phyloP scores from a whole-genome alignment of 2,888 invertebrate genomes.

The Sminthurinus aureus region DNA sequence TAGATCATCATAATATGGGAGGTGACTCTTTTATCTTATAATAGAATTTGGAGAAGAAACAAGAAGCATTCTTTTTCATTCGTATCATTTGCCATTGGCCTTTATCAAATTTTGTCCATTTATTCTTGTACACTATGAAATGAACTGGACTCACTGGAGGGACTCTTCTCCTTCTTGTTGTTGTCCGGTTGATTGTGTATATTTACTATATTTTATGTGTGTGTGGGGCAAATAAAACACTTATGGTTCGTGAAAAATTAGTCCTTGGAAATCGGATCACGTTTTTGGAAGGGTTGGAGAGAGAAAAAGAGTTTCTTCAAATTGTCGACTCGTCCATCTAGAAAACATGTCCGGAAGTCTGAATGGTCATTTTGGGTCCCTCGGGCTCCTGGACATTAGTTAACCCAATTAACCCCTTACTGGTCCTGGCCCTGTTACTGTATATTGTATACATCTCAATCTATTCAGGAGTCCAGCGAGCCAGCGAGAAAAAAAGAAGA shows the following conservation, averaged over 20 bases:
- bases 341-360: slow-evolving; percentile 41
- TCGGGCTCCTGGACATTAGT: slow-evolving; percentile 39
- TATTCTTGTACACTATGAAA: too few species aligned
- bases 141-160: too few species aligned
- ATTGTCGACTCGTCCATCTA: slow-evolving; percentile 15
- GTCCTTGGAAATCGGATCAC: slow-evolving; percentile 33
- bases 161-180: too few species aligned
- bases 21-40: too few species aligned
- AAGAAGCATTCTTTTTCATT: too few species aligned
- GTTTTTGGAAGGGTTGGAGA: slow-evolving; percentile 14
- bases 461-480: neutral
- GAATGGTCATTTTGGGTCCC: slow-evolving; percentile 33
- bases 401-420: slow-evolving; percentile 44
- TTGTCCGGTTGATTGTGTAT: too few species aligned
- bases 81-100: too few species aligned
- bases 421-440: too few species aligned
- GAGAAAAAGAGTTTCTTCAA: slow-evolving; percentile 6
- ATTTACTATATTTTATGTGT: neutral
- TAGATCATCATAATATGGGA: too few species aligned
- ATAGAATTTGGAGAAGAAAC: too few species aligned
- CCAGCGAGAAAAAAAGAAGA: neutral
- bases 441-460: too few species aligned
- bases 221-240: slow-evolving; percentile 20
- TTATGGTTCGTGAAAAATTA: slow-evolving; percentile 19
- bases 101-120: too few species aligned